phyloP scores from a whole-genome alignment of 2,113 vertebrate genomes.

The Cricetomys ansorgei region DNA sequence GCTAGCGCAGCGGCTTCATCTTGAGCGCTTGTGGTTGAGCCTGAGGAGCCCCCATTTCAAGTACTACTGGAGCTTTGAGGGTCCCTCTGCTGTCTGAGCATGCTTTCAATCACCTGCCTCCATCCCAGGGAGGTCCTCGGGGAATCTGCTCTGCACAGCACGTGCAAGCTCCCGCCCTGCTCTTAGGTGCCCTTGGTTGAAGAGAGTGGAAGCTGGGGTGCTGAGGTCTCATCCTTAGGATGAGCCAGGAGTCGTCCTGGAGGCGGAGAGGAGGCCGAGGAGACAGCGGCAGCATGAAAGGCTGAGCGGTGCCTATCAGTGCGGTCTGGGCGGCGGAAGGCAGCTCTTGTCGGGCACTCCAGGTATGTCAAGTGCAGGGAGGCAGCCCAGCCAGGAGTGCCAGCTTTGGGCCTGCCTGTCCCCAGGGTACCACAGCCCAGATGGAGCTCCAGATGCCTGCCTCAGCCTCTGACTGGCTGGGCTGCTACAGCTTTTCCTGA shows the following conservation, averaged over 20 bases:
- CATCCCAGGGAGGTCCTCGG: accelerated
- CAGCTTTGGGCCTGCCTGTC: accelerated
- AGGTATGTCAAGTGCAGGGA: neutral
- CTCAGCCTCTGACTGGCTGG: neutral
- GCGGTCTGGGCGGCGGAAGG: neutral
- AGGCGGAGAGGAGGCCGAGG: neutral
- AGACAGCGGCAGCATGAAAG: neutral
- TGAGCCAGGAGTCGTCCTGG: neutral
- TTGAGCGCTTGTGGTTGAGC: neutral
- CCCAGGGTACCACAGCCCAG: accelerated
- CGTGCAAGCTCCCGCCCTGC: neutral
- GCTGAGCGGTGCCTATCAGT: neutral
- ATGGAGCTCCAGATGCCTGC: accelerated
- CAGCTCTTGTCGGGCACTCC: neutral
- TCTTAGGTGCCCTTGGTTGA: accelerated
- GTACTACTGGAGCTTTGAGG: neutral
- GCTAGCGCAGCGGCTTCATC: neutral
- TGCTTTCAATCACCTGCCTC: neutral
- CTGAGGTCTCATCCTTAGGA: neutral
- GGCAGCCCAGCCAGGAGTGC: neutral
- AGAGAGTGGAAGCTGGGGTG: accelerated
- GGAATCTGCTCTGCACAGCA: neutral
- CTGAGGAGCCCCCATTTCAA: neutral
- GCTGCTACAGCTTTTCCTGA: accelerated
- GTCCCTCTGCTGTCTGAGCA: neutral